Conservation (phyloP, 2,888 invertebrate genomes). For the Aleiodes testaceus region DNA sequence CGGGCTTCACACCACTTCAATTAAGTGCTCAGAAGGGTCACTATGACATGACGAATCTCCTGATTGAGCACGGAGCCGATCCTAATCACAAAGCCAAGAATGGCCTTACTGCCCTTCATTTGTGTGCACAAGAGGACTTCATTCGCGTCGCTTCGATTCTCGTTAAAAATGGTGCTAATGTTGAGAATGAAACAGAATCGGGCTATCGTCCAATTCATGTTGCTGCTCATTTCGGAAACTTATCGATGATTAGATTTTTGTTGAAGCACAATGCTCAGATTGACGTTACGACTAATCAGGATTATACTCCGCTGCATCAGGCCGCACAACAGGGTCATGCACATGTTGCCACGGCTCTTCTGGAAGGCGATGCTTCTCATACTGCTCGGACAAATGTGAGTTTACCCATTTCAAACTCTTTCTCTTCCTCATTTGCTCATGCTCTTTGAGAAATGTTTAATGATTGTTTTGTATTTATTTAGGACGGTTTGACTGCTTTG, state of each 20-base stretch:
- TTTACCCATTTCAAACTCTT: slow-evolving; percentile 53
- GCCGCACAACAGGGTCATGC: slow-evolving; percentile 99
- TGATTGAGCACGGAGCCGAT: slow-evolving; percentile 92
- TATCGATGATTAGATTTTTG: slow-evolving; percentile 91
- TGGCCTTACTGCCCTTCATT: slow-evolving; percentile 93
- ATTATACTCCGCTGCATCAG: slow-evolving; percentile 96
- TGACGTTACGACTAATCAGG: slow-evolving; percentile 80
- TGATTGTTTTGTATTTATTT: slow-evolving; percentile 44
- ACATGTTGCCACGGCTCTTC: slow-evolving; percentile 90
- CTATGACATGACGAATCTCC: slow-evolving; percentile 92
- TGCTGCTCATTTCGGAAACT: slow-evolving; percentile 97
- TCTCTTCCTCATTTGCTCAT: not conserved
- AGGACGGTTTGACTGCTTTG: slow-evolving; percentile 98
- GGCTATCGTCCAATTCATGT: slow-evolving; percentile 98
- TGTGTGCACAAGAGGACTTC: slow-evolving; percentile 96
- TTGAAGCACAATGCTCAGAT: slow-evolving; percentile 93
- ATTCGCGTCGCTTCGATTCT: slow-evolving; percentile 88
- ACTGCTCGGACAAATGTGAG: slow-evolving; percentile 95
- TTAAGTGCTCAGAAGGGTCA: slow-evolving; percentile 96
- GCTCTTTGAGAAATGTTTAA: too few species aligned
- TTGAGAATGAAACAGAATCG: slow-evolving; percentile 83
- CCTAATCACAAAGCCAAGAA: slow-evolving; percentile 91
- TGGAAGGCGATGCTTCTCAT: slow-evolving; percentile 95
- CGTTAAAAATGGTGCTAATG: slow-evolving; percentile 84
- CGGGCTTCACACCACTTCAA: slow-evolving; percentile 96